Evolutionary conservation across 1,140 invertebrate species (phyloP), one percentile per base, ranked within the genome.

Genomic region (Drosophila subpulchrella): DNA sequence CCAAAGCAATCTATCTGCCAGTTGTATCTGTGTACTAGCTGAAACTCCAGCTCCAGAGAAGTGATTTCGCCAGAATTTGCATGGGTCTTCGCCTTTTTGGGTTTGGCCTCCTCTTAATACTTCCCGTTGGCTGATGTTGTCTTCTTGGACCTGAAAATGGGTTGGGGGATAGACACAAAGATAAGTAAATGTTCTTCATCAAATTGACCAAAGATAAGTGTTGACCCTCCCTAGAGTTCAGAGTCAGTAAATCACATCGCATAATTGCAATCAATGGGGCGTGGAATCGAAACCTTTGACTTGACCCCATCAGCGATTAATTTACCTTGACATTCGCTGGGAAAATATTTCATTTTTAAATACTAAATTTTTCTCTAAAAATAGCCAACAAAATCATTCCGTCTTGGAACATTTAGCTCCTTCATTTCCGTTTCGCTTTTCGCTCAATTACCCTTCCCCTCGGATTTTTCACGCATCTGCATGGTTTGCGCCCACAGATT

Each of bases 61-160:
- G 13, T 38, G 65, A 53, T 54, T 66, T 68, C 38, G n/a, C 38
- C 47, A 66, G 83, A 88, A 86, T 86, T 88, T 79, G 83, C 83
- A 86, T 88, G 47, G 67, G 62, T 75, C 46, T 39, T 60, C 59
- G 34, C 34, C 38, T 65, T 56, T 36, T 57, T 66, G 60, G 77
- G 51, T 53, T 83, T 67, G 83, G 83, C 62, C 50, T 68, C 41
- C 58, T 80, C 48, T 51, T 59, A 71, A 70, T 70, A 68, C 59
- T 72, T 70, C 8, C 42, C 12, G 61, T 32, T 50, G 24, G 13
- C 27, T 59, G 60, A 36, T 39, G 42, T 60, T 44, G 17, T 59
- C 38, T 53, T 54, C 15, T 54, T 57, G 72, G 78, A 63, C 75
- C 83, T 86, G 76, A n/a, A 88, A 86, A 34, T 34, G 47, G 61